Evolutionary conservation across 2,888 invertebrate species (phyloP).

Genomic region (Cremastobaeus sp.): DNA sequence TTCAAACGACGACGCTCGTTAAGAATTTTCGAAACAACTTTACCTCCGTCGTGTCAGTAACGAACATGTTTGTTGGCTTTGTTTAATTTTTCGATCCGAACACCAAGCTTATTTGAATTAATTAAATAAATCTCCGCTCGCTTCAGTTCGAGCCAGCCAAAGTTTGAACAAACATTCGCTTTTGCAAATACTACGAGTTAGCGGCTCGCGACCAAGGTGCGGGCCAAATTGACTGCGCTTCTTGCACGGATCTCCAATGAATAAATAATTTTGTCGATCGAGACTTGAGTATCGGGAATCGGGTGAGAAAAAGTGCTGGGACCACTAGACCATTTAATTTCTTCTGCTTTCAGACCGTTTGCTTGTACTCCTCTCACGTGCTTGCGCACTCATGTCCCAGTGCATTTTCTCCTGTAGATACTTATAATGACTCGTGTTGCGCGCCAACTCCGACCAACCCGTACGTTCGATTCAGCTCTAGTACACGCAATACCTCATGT

Average conservation of each 20-base stretch:
- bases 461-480: conserved; percentile 28
- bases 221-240: conserved; percentile 10
- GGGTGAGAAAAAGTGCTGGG: too few relatives aligned
- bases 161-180: conserved; percentile 1
- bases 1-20: conserved; percentile 38
- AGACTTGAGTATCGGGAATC: too few relatives aligned
- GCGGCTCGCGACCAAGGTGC: conserved; percentile 9
- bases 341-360: conserved; percentile 42
- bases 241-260: conserved; percentile 2
- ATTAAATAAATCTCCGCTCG: too few relatives aligned
- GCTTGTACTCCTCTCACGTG: conserved; percentile 54
- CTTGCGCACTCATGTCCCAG: conserved; percentile 41
- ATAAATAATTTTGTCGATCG: too few relatives aligned
- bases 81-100: conserved; percentile 8
- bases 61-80: conserved; percentile 26
- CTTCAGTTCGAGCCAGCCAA: too few relatives aligned
- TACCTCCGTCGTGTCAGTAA: conserved; percentile 31
- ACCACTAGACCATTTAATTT: too few relatives aligned
- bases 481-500: conserved; percentile 47
- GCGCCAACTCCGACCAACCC: conserved; percentile 35
- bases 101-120: conserved; percentile 12
- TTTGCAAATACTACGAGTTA: too few relatives aligned
- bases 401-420: conserved; percentile 46
- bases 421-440: conserved; percentile 53
- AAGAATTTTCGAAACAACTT: conserved; percentile 45